phyloP scores from a whole-genome alignment of 2,888 invertebrate genomes.

The Cantharis flavilabris region DNA sequence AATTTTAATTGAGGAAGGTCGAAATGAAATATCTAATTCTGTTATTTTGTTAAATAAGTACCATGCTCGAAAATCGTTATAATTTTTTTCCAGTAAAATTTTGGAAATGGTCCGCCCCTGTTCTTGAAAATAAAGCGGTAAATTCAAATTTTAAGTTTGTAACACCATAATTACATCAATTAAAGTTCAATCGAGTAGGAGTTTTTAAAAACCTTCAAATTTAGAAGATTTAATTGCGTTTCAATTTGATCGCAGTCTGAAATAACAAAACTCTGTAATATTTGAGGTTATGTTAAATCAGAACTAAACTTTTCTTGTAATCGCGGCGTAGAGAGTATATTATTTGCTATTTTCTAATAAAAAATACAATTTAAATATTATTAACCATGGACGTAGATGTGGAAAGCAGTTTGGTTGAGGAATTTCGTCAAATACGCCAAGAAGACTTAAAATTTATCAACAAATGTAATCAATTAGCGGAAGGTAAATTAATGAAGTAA shows the following conservation, averaged over 20 bases:
- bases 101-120: background rate
- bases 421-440: slow-evolving; percentile 25
- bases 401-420: slow-evolving; percentile 13
- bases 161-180: background rate
- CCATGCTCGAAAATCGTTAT: no score
- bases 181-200: background rate
- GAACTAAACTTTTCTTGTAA: background rate
- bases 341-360: background rate
- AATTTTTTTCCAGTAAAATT: background rate
- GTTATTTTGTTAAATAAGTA: no score
- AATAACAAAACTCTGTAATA: background rate
- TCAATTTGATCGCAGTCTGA: background rate
- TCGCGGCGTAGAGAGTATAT: background rate
- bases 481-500: slow-evolving; percentile 21
- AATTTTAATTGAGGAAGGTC: no score
- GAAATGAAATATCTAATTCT: no score
- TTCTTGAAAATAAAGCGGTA: background rate
- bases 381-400: slow-evolving; percentile 16
- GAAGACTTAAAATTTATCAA: slow-evolving; percentile 24
- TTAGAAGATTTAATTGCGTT: background rate
- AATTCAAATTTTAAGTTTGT: background rate
- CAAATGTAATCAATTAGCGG: slow-evolving; percentile 29
- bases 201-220: background rate
- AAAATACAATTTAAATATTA: background rate
- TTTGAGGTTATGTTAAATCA: background rate